phyloP scores from a whole-genome alignment of 2,888 invertebrate species.

The Timandra comae region DNA sequence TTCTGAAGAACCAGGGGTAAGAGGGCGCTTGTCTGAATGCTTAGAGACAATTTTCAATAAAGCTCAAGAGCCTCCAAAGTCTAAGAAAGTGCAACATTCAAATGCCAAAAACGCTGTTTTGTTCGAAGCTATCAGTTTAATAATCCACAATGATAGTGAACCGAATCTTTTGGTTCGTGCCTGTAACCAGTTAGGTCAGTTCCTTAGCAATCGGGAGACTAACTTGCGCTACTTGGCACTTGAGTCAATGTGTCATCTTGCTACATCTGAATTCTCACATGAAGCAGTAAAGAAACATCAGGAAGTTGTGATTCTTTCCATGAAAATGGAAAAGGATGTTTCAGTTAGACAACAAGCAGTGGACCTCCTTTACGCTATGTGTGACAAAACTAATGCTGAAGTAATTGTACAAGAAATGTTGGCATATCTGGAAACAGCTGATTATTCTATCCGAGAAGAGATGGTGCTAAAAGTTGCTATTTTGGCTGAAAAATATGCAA shows the following conservation, averaged over 20 bases:
- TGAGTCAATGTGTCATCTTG: conserved; percentile 99
- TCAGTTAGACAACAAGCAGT: conserved; percentile 98
- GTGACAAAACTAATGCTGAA: conserved; percentile 98
- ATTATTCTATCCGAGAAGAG: conserved; percentile 99
- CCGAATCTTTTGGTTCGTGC: conserved; percentile 97
- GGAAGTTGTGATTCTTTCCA: conserved; percentile 98
- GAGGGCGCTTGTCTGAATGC: conserved; percentile 97
- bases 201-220: conserved; percentile 97
- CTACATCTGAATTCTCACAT: conserved; percentile 99
- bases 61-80: conserved; percentile 99
- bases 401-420: conserved; percentile 99
- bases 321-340: conserved; percentile 99
- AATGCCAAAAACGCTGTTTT: conserved; percentile 99
- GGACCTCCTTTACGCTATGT: conserved; percentile 99
- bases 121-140: conserved; percentile 99
- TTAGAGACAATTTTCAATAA: conserved; percentile 98
- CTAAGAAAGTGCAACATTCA: conserved; percentile 99
- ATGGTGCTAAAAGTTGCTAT: conserved; percentile 99
- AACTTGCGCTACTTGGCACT: conserved; percentile 98
- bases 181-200: conserved; percentile 99
- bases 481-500: conserved; percentile 98
- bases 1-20: conserved; percentile 95
- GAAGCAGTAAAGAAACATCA: conserved; percentile 99
- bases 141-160: conserved; percentile 99
- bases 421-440: conserved; percentile 98